A percentile compares a stretch with the other conserved stretches of the same genome.
These are phyloP conservation scores for Saccopteryx bilineata DNA, from an alignment of 2,113 vertebrate genomes.

Conservation along the genomic window DNA sequence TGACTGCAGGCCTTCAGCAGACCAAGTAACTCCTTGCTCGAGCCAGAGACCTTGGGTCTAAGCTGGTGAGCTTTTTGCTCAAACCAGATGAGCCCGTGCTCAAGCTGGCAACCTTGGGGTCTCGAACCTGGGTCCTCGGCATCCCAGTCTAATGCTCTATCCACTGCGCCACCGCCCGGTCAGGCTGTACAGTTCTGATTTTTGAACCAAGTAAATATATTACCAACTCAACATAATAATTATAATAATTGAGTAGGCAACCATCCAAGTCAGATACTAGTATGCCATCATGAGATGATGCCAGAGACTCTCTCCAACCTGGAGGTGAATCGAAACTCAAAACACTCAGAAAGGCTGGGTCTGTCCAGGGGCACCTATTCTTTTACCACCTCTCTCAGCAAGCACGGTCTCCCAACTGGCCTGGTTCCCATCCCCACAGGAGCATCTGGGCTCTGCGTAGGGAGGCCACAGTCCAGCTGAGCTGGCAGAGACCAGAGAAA, in stretches of 20 bases:
- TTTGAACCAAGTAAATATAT: constrained; percentile 5
- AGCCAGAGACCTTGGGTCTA: too few relatives aligned
- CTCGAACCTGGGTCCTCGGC: too few relatives aligned
- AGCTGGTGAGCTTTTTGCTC: too few relatives aligned
- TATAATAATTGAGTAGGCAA: not conserved
- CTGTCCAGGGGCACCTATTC: not conserved
- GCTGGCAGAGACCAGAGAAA: not conserved
- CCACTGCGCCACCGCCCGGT: too few relatives aligned
- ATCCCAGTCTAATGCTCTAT: too few relatives aligned
- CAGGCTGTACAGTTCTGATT: constrained; percentile 12
- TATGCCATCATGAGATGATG: not conserved
- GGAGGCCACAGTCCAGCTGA: not conserved
- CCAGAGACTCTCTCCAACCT: not conserved
- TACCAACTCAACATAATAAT: constrained; percentile 2
- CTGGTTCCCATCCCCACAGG: not conserved
- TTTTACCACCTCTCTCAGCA: not conserved
- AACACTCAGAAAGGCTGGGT: not conserved
- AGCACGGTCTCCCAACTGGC: not conserved
- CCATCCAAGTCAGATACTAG: not conserved
- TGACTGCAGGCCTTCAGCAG: too few relatives aligned
- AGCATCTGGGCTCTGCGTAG: not conserved
- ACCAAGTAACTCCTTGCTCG: too few relatives aligned
- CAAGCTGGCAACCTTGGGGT: too few relatives aligned
- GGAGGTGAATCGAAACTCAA: constrained; percentile 3
- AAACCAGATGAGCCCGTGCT: too few relatives aligned